These are phyloP conservation scores for Typhlichthys subterraneus DNA, from an alignment of 2,797 vertebrate species.

Conservation along the genomic window DNA sequence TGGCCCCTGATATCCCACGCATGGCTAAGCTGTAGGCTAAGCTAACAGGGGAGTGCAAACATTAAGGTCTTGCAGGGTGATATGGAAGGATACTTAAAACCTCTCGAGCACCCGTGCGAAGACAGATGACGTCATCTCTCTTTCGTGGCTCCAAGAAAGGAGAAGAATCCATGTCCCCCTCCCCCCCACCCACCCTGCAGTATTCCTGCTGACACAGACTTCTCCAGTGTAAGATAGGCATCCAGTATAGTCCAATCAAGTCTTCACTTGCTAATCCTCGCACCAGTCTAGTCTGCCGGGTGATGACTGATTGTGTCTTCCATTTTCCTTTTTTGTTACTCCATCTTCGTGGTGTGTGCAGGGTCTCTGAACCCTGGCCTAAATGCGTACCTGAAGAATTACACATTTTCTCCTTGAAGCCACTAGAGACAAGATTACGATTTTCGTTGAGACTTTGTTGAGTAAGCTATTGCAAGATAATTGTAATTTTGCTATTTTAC, in stretches of 20 bases:
- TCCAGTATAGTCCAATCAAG: slow-evolving; percentile 61
- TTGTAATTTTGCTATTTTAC: too few species aligned
- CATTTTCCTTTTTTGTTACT: slow-evolving; percentile 19
- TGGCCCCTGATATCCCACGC: slow-evolving; percentile 4
- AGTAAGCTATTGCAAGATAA: too few species aligned
- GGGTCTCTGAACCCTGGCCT: background rate
- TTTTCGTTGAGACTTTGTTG: too few species aligned
- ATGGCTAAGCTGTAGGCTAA: slow-evolving; percentile 52
- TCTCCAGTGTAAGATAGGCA: slow-evolving; percentile 43
- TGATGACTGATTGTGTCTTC: slow-evolving; percentile 57
- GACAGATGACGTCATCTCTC: slow-evolving; percentile 49
- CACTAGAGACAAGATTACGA: too few species aligned
- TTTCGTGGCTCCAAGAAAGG: slow-evolving; percentile 34
- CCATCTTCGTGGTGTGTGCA: background rate
- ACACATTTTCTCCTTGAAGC: too few species aligned
- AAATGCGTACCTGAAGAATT: too few species aligned
- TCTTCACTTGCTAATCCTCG: slow-evolving; percentile 66
- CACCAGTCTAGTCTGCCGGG: slow-evolving; percentile 61
- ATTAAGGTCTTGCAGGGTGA: slow-evolving; percentile 42
- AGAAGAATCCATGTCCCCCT: slow-evolving; percentile 22
- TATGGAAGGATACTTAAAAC: slow-evolving; percentile 43
- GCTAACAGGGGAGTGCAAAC: slow-evolving; percentile 46
- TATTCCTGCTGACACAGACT: slow-evolving; percentile 55
- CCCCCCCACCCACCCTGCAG: background rate
- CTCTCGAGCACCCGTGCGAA: slow-evolving; percentile 25